Evolutionary conservation across 37 sponge, comb jelly and placozoan genomes (phyloP).

Genomic region (Cladorhizidae sp.): DNA sequence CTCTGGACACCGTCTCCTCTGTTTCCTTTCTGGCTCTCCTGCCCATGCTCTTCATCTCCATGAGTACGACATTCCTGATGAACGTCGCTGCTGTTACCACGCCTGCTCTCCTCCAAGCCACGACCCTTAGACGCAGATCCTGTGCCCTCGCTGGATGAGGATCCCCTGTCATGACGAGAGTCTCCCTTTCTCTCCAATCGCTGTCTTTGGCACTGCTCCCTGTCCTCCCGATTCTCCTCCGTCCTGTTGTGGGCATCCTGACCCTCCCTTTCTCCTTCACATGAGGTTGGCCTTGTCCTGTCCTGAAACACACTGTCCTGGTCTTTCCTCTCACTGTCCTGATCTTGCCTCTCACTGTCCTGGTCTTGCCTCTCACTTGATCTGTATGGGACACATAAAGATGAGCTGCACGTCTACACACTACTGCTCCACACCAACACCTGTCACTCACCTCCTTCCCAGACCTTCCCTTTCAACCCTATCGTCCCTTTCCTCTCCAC

Average conservation of each 20-base stretch:
- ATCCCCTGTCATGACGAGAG: constrained; percentile 1
- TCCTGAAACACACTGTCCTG: background rate
- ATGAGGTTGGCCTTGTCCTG: background rate
- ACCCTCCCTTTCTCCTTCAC: background rate
- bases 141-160: background rate
- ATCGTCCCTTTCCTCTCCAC: background rate
- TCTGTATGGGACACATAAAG: background rate
- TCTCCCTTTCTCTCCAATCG: background rate
- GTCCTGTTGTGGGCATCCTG: background rate
- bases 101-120: no score
- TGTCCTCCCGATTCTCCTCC: background rate
- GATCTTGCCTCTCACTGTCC: background rate
- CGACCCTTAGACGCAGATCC: background rate
- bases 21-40: background rate
- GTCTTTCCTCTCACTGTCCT: background rate
- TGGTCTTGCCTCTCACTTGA: background rate
- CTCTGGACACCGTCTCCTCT: background rate
- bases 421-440: no score
- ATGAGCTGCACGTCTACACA: background rate
- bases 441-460: background rate
- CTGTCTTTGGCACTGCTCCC: background rate
- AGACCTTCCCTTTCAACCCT: background rate
- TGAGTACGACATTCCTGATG: background rate
- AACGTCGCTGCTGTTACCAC: background rate
- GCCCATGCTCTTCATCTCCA: constrained; percentile 12